Base-by-base conservation (phyloP, 2,888 invertebrate species). In the Tipula unca region DNA sequence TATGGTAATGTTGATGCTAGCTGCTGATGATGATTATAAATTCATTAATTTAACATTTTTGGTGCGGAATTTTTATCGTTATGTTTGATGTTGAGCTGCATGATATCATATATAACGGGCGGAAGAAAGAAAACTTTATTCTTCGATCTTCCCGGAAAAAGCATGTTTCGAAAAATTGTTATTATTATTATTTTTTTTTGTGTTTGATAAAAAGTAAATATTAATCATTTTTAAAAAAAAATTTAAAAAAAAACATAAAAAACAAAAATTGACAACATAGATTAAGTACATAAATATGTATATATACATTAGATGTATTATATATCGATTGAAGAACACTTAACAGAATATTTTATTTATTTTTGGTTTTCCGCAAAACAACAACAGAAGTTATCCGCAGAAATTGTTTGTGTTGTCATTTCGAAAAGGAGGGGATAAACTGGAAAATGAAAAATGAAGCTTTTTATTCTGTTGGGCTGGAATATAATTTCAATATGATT, bases 311-410 rank as follows among this genome's bases (percentile, higher is more conserved):
- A 32, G 10, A 17, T 8, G 48, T 48, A 48, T 48, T 6, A 48
- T n/a, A n/a, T 48, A 69, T 69, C 69, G 69, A 69, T 69, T 69
- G 69, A 69, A 69, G 69, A 69, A 69, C 69, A 69, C 69, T 69
- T 69, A 69, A 69, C 48, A 39, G 39, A 39, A 39, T 39, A n/a
- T n/a, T 35, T 39, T 39, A 39, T 39, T 39, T 8, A 10, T 39
- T 69, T 25, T 20, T 69, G 69, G 25, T 69, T 69, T 48, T 25
- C 69, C 69, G 25, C 69, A 69, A 69, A 69, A 69, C 69, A 69
- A 69, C 69, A 69, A 69, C 69, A 13, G 69, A 69, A 69, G 69
- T 69, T 69, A 25, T 69, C 69, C 69, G 25, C 69, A 69, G 48
- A 48, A 69, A 25, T 69, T 69, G 25, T 69, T 69, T 69, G 25